Base-by-base conservation (phyloP, 2,113 vertebrate species). In the Corythornis madagascariensis region DNA sequence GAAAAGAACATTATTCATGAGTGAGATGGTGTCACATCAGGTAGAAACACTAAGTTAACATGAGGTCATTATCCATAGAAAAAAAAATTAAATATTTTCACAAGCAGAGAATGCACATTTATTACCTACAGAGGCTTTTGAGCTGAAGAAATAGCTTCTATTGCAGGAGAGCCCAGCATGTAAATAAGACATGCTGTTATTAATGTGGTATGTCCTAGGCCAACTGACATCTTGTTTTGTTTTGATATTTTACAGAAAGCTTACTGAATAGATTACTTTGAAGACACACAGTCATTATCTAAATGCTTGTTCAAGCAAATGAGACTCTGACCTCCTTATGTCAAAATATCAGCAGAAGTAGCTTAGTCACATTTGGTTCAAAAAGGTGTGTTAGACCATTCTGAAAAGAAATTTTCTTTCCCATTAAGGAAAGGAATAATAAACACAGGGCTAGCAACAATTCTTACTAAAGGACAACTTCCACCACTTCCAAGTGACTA, bases 271-370 rank as follows among this genome's bases (percentile, higher is more conserved):
- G 90, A 63, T 93, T 89, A 80, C 33, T 84, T 77, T 84, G 81
- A 96, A 95, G 74, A 89, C 70, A 56, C 25, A 73, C 52, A 89
- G 66, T 90, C 76, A 89, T 84, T 79, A 92, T 33, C 40, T 74
- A 76, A 81, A 75, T 48, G 59, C 71, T 93, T 91, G 79, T 89
- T 95, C 72, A 83, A 92, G 79, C 64, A 97, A 96, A 89, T 63
- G 74, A 95, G 85, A 91, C 67, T 75, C 66, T 91, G 81, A 82
- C 78, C 83, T 84, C 31, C 40, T 96, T 75, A 65, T 11, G 15
- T 89, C 52, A 94, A 91, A 70, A 11, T 43, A 90, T 65, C 81
- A 56, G 45, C 20, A 11, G 55, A 86, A 94, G 70, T 82, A 89
- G 59, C 38, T 91, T 63, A 95, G 92, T 94, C 61, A 88, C 17